Conservation (phyloP, 2,888 invertebrate species). For the Hartigia nigra region DNA sequence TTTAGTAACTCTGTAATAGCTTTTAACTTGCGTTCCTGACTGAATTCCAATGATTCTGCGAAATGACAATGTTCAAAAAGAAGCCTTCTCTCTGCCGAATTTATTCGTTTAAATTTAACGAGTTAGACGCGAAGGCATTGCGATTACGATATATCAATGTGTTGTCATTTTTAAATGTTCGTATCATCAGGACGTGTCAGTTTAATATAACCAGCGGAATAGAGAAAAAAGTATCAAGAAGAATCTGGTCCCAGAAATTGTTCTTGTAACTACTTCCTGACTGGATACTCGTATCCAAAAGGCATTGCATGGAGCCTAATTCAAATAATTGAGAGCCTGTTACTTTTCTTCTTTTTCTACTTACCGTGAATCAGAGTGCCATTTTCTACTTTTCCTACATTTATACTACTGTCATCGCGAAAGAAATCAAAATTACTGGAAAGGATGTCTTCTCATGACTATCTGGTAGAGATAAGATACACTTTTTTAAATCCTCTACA, state of each 20-base stretch:
- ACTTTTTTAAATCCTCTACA: neutral
- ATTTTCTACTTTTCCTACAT: conserved; percentile 38
- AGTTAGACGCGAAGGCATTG: conserved; percentile 54
- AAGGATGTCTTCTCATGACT: conserved; percentile 8
- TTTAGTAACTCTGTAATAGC: neutral
- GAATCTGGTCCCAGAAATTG: neutral
- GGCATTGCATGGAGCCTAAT: neutral
- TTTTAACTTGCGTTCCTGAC: neutral
- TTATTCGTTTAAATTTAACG: conserved; percentile 58
- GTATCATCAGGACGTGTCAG: neutral
- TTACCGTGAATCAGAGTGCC: conserved; percentile 62
- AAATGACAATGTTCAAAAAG: neutral
- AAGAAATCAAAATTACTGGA: conserved; percentile 40
- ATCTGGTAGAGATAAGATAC: neutral
- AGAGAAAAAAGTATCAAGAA: neutral
- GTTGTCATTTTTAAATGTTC: neutral
- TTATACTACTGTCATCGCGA: conserved; percentile 25
- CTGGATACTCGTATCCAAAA: neutral
- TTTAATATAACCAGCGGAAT: neutral
- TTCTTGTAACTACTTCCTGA: neutral
- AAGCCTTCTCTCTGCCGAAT: conserved; percentile 58
- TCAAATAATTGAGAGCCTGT: neutral
- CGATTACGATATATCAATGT: neutral
- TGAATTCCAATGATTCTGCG: neutral
- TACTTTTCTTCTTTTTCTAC: conserved; percentile 30